These are phyloP conservation scores for Heliocidaris erythrogramma DNA, from an alignment of 35 echinoderm and acorn worm genomes.

Conservation along the genomic window DNA sequence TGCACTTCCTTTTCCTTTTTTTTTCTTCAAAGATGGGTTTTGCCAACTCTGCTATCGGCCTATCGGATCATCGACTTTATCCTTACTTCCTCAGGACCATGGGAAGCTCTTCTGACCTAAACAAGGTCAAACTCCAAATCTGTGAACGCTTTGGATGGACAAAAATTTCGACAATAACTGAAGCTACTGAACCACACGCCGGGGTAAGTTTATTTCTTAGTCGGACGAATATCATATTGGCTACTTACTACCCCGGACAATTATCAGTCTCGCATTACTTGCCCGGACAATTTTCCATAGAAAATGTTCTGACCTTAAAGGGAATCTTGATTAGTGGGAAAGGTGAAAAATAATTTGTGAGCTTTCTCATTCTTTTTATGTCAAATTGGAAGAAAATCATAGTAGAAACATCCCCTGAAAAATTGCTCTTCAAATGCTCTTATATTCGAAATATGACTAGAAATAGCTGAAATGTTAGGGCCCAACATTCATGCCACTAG, in stretches of 20 bases:
- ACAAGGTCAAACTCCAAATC: constrained; percentile 38
- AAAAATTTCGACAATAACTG: constrained; percentile 6
- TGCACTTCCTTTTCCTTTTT: no score
- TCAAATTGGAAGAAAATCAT: no score
- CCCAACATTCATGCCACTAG: no score
- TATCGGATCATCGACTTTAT: constrained; percentile 7
- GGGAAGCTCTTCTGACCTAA: constrained; percentile 22
- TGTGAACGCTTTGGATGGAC: constrained; percentile 32
- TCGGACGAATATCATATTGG: no score
- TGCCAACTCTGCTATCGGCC: constrained; percentile 36
- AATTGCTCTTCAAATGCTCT: no score
- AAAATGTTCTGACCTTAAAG: background rate
- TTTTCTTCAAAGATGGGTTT: constrained; percentile 9
- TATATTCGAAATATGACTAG: no score
- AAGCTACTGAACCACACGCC: constrained; percentile 31
- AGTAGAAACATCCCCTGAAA: no score
- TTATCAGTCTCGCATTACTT: background rate
- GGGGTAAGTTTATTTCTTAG: constrained; percentile 9
- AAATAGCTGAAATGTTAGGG: no score
- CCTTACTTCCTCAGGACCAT: constrained; percentile 39
- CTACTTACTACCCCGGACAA: background rate
- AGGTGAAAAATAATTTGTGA: no score
- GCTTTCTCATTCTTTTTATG: no score
- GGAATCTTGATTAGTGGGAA: no score
- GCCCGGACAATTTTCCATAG: background rate